phyloP scores from a whole-genome alignment of 2,797 vertebrate species.

The Chaetodon trifasciatus region DNA sequence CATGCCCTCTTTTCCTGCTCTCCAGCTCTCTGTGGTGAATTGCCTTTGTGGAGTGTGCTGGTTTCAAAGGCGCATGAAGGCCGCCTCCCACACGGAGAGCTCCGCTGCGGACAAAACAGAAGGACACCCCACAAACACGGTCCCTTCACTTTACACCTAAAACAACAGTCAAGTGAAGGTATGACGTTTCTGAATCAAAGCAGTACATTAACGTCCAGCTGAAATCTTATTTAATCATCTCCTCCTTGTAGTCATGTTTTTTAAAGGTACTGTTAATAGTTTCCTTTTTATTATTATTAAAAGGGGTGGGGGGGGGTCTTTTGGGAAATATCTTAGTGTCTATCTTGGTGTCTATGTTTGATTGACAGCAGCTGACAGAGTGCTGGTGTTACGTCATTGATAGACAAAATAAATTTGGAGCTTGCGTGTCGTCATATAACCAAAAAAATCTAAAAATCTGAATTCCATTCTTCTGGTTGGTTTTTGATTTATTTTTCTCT shows the following conservation, averaged over 20 bases:
- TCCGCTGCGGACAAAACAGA: conserved; percentile 46
- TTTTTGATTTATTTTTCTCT: too few relatives aligned
- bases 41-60: conserved; percentile 58
- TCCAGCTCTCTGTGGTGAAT: conserved; percentile 51
- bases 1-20: conserved; percentile 39
- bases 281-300: neutral
- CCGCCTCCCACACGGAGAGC: conserved; percentile 59
- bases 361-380: too few relatives aligned
- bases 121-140: conserved; percentile 40
- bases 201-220: neutral
- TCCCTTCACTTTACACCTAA: conserved; percentile 37
- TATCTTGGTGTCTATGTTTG: too few relatives aligned
- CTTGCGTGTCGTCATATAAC: too few relatives aligned
- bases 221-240: neutral
- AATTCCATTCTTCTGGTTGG: too few relatives aligned
- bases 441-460: too few relatives aligned
- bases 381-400: too few relatives aligned
- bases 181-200: neutral
- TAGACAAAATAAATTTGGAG: too few relatives aligned
- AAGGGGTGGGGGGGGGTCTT: neutral
- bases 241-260: neutral
- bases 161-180: conserved; percentile 30
- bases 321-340: too few relatives aligned
- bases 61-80: conserved; percentile 72
- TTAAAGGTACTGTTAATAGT: neutral